Evolutionary conservation across 2,888 invertebrate genomes (phyloP).

Genomic region (Polyommatus iphigenia): DNA sequence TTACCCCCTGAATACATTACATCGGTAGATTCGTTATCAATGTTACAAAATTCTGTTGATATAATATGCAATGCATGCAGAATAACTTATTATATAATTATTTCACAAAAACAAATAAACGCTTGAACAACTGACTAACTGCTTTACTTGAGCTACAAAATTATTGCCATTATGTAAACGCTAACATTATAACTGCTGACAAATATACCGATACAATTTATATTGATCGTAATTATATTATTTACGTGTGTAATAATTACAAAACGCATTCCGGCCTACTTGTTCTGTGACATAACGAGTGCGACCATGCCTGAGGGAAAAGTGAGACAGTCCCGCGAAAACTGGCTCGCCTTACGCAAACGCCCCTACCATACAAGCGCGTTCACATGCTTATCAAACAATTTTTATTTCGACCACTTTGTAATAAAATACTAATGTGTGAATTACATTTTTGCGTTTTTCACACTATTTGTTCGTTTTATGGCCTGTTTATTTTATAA

Average conservation of each 20-base stretch:
- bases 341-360: constrained; percentile 33
- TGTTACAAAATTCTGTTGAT: background rate
- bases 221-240: background rate
- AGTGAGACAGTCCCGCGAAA: constrained; percentile 41
- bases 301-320: constrained; percentile 50
- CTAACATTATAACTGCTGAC: background rate
- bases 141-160: background rate
- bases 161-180: background rate
- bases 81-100: background rate
- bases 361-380: constrained; percentile 19
- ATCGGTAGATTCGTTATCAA: background rate
- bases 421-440: constrained; percentile 2
- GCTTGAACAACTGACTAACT: background rate
- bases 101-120: background rate
- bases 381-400: background rate
- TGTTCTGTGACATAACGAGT: constrained; percentile 51
- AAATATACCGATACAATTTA: background rate
- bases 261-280: constrained; percentile 53
- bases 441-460: constrained; percentile 15
- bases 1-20: background rate
- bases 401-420: background rate
- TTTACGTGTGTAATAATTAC: constrained; percentile 49
- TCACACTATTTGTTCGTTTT: constrained; percentile 12
- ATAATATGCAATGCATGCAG: background rate
- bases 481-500: background rate